phyloP scores from a whole-genome alignment of 2,113 vertebrate species.

The Astur gentilis region DNA sequence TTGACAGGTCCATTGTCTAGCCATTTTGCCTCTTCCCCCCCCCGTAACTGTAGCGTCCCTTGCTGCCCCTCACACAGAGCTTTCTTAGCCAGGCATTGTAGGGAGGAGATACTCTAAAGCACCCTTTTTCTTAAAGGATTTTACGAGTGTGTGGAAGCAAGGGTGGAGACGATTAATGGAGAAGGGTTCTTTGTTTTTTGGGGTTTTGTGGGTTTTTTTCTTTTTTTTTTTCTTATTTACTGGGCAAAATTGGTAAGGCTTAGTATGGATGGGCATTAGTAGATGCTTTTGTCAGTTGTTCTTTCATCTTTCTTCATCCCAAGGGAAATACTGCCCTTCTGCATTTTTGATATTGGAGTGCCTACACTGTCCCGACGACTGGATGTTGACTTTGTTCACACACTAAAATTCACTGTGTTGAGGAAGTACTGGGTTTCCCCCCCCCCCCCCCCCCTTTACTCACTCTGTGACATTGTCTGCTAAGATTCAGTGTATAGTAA shows the following conservation, averaged over 20 bases:
- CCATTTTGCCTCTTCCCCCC: not conserved
- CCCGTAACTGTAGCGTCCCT: accelerated
- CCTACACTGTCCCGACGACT: not conserved
- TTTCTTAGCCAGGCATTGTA: not conserved
- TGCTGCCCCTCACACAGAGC: not conserved
- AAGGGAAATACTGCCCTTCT: not conserved
- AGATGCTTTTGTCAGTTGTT: not conserved
- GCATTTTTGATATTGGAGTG: not conserved
- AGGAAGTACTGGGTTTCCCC: accelerated
- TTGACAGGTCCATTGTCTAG: conserved; percentile 5
- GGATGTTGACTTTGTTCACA: not conserved
- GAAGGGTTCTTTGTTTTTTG: not conserved
- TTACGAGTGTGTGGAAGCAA: not conserved
- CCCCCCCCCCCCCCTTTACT: accelerated
- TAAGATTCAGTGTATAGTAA: not conserved
- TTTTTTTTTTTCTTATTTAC: not conserved
- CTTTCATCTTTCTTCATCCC: not conserved
- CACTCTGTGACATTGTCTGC: accelerated
- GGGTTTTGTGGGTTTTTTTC: not conserved
- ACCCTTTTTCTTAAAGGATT: not conserved
- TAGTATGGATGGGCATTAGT: not conserved
- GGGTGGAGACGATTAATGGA: not conserved
- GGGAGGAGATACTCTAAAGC: not conserved
- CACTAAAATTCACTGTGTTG: not conserved
- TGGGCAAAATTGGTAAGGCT: not conserved